Evolutionary conservation across 2,113 vertebrate species (phyloP).

Genomic region (Petrocephalus zakoni): DNA sequence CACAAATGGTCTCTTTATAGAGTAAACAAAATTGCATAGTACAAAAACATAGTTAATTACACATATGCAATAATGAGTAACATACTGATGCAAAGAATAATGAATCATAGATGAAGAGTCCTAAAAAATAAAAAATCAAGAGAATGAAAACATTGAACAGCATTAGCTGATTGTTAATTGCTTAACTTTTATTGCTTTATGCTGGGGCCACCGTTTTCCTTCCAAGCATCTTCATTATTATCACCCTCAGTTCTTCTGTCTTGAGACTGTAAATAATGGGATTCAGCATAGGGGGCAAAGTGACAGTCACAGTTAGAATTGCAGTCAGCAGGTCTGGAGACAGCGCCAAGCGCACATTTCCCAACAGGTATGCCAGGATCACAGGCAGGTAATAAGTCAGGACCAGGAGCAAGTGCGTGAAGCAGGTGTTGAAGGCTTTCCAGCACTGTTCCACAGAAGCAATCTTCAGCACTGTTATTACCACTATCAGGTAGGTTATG

Average conservation of each 20-base stretch:
- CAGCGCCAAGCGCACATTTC: conserved; percentile 20
- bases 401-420: conserved; percentile 39
- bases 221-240: conserved; percentile 25
- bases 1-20: neutral
- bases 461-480: conserved; percentile 33
- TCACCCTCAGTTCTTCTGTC: conserved; percentile 40
- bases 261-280: conserved; percentile 45
- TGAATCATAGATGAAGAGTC: neutral
- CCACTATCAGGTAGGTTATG: conserved; percentile 32
- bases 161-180: neutral
- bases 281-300: conserved; percentile 40
- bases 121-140: neutral
- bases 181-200: neutral
- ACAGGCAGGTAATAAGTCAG: conserved; percentile 41
- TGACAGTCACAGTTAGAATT: conserved; percentile 33
- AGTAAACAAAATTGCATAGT: neutral
- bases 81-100: neutral
- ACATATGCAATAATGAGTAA: neutral
- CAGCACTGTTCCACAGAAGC: conserved; percentile 30
- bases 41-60: neutral
- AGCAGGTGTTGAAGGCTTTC: conserved; percentile 42
- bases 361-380: conserved; percentile 33
- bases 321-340: conserved; percentile 33
- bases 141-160: neutral
- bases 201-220: conserved; percentile 28